Evolutionary conservation across 2,113 vertebrate species (phyloP).

Genomic region (Gulo gulo): DNA sequence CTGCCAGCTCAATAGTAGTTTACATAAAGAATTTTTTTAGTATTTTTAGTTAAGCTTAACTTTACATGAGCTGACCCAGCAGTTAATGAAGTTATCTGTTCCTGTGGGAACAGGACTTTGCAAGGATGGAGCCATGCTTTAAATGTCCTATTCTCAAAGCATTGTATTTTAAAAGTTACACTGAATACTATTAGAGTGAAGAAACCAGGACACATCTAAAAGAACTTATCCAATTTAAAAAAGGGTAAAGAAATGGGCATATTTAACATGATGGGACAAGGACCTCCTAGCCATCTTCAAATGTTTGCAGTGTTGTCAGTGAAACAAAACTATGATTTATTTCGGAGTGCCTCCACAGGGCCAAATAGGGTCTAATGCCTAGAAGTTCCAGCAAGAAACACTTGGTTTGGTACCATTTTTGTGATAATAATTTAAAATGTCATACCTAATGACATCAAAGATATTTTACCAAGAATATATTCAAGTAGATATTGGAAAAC

Average conservation of each 20-base stretch:
- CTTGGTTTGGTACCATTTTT: background rate
- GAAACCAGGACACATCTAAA: background rate
- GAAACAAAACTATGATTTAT: background rate
- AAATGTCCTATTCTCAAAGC: background rate
- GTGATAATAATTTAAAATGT: background rate
- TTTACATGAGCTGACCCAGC: background rate
- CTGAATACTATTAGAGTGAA: background rate
- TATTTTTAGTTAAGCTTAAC: background rate
- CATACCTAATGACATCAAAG: background rate
- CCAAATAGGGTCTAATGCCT: background rate
- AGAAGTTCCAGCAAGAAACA: background rate
- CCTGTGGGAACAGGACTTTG: too few relatives aligned
- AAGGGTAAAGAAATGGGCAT: background rate
- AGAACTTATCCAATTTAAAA: background rate
- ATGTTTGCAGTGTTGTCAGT: background rate
- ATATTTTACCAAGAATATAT: background rate
- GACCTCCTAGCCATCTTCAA: background rate
- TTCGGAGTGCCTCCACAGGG: background rate
- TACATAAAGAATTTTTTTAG: background rate
- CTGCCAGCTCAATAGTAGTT: background rate
- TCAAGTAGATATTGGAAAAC: background rate
- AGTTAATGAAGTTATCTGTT: background rate
- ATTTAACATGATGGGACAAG: background rate
- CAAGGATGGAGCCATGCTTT: accelerated
- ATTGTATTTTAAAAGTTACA: background rate